Percentiles rank a stretch among this genome's conserved stretches.
Evolutionary conservation across 2,888 invertebrate species (phyloP).

Genomic region (Trichopria drosophilae): DNA sequence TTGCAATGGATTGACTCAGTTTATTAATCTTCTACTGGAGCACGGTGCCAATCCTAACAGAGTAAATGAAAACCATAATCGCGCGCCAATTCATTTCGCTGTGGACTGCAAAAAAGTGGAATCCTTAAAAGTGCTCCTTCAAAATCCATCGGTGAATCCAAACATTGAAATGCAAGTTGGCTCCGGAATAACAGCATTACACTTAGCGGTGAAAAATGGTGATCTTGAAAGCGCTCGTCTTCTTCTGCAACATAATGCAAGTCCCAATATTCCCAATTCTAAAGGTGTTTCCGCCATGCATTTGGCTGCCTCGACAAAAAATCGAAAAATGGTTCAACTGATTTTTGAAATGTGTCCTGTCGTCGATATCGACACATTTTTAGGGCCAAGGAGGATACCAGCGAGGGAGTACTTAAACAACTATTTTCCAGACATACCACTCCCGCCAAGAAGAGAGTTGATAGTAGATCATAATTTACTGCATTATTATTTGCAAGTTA

Average conservation of each 20-base stretch:
- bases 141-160: constrained; percentile 44
- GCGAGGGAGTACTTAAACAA: constrained; percentile 62
- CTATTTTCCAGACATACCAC: constrained; percentile 61
- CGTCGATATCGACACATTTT: constrained; percentile 64
- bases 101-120: neutral
- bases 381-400: constrained; percentile 63
- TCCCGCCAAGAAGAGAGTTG: constrained; percentile 27
- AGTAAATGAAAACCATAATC: neutral
- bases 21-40: neutral
- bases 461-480: constrained; percentile 59
- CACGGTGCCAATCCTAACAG: neutral
- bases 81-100: neutral
- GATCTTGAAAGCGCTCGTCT: constrained; percentile 62
- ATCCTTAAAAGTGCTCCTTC: constrained; percentile 38
- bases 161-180: constrained; percentile 47
- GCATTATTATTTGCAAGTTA: constrained; percentile 61
- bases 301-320: constrained; percentile 64
- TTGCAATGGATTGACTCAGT: neutral
- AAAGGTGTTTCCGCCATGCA: constrained; percentile 65
- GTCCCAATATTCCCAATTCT: constrained; percentile 63
- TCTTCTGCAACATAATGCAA: constrained; percentile 63
- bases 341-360: constrained; percentile 63
- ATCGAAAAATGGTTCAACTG: constrained; percentile 61
- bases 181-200: constrained; percentile 50
- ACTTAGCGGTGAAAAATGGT: constrained; percentile 54